These are phyloP conservation scores for Prorops nasuta DNA, from an alignment of 1,140 invertebrate genomes.

Conservation along the genomic window DNA sequence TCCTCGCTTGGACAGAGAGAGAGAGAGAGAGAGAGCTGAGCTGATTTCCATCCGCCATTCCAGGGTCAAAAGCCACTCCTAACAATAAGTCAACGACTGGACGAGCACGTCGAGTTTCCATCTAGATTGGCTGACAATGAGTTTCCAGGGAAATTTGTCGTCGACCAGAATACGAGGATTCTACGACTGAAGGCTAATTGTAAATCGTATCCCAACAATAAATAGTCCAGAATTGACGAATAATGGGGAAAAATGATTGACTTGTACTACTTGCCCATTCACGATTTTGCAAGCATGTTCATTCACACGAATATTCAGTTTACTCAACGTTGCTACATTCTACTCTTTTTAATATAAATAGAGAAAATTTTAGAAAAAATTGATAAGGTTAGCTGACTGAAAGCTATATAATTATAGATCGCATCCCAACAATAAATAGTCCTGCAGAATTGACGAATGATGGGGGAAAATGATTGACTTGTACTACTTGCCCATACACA, in stretches of 20 bases:
- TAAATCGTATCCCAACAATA: not conserved
- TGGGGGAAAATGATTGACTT: not conserved
- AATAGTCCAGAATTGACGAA: constrained; percentile 5
- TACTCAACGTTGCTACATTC: too few relatives aligned
- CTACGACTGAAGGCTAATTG: too few relatives aligned
- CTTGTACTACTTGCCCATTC: too few relatives aligned
- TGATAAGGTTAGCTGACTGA: too few relatives aligned
- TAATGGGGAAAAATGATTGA: not conserved
- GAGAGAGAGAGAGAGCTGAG: constrained; percentile 15
- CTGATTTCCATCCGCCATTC: constrained; percentile 17
- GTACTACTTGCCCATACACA: too few relatives aligned
- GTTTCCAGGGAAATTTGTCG: constrained; percentile 15
- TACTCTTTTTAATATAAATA: too few relatives aligned
- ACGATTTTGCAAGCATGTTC: too few relatives aligned
- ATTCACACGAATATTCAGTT: too few relatives aligned
- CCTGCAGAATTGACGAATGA: not conserved
- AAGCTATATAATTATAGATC: too few relatives aligned
- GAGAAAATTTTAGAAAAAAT: too few relatives aligned
- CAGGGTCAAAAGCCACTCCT: constrained; percentile 12
- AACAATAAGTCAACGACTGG: constrained; percentile 13
- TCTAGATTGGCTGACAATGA: constrained; percentile 17
- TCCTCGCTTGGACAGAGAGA: constrained; percentile 6
- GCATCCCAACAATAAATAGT: constrained; percentile 6
- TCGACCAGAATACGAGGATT: constrained; percentile 4
- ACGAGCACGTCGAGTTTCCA: not conserved